A percentile compares a stretch with the other conserved stretches of the same genome.
These are phyloP conservation scores for Drosophila tropicalis DNA, from an alignment of 1,140 invertebrate genomes.

Conservation along the genomic window DNA sequence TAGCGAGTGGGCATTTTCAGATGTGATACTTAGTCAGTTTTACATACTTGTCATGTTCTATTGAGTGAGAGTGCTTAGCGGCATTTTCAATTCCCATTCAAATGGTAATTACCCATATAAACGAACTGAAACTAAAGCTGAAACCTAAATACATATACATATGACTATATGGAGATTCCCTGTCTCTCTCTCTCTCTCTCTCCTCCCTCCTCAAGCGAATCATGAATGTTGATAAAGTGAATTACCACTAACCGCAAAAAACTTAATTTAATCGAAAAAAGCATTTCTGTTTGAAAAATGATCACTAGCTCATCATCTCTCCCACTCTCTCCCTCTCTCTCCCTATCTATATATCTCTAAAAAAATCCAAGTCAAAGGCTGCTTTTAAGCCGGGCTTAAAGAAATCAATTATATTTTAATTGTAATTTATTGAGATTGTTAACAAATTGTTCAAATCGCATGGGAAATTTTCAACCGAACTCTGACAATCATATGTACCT, in stretches of 20 bases:
- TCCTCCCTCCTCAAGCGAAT: neutral
- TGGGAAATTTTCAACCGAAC: too few species aligned
- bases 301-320: too few species aligned
- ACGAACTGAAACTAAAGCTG: neutral
- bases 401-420: too few species aligned
- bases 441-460: too few species aligned
- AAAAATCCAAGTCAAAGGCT: too few species aligned
- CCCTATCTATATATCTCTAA: too few species aligned
- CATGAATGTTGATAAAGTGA: neutral
- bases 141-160: neutral
- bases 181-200: neutral
- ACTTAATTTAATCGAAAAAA: too few species aligned
- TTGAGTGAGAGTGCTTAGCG: neutral
- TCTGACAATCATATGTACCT: too few species aligned
- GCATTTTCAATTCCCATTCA: slow-evolving; percentile 10
- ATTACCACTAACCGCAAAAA: neutral
- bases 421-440: too few species aligned
- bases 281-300: too few species aligned
- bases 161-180: neutral
- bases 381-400: too few species aligned
- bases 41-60: neutral
- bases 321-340: too few species aligned
- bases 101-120: slow-evolving; percentile 6
- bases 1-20: neutral
- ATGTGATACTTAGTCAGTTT: neutral